Conservation (phyloP, 2,797 vertebrate species). For the Spheniscus humboldti region DNA sequence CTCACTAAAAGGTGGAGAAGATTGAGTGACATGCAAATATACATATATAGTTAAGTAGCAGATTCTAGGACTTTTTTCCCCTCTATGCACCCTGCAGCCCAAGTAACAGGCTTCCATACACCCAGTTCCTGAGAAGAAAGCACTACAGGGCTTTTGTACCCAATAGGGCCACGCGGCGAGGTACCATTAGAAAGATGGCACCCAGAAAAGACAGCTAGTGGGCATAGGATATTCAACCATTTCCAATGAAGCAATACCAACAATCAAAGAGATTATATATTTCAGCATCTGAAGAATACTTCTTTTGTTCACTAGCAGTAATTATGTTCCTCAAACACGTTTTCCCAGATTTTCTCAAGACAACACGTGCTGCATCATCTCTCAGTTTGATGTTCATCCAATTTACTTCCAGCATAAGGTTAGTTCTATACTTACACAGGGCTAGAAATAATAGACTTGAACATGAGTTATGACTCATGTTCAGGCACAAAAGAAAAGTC, state of each 20-base stretch:
- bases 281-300: background rate
- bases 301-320: background rate
- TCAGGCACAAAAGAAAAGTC: background rate
- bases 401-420: background rate
- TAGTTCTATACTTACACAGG: background rate
- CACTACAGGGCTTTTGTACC: background rate
- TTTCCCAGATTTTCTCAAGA: background rate
- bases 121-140: background rate
- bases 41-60: background rate
- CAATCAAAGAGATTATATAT: background rate
- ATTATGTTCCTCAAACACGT: background rate
- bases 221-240: background rate
- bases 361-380: background rate
- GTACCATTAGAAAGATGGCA: background rate
- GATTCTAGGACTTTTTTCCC: accelerated
- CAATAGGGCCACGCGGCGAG: background rate
- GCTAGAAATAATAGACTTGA: background rate
- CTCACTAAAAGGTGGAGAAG: background rate
- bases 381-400: background rate
- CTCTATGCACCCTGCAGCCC: background rate
- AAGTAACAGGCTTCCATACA: background rate
- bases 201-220: background rate
- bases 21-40: background rate
- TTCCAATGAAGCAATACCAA: background rate
- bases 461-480: background rate